Evolutionary conservation across 2,888 invertebrate species (phyloP), one percentile per base, ranked within the genome.

Genomic region (Apamea anceps): DNA sequence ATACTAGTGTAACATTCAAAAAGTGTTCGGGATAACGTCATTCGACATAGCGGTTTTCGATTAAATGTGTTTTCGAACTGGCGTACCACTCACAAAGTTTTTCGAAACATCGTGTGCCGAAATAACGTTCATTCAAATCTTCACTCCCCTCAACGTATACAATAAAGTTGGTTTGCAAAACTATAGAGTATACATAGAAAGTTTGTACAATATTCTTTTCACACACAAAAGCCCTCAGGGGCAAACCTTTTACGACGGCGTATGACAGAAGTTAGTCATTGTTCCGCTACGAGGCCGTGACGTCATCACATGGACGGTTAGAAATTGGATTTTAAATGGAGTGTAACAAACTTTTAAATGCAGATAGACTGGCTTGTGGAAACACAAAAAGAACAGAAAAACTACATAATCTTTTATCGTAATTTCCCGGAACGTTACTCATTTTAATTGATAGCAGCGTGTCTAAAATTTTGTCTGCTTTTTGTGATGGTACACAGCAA

Each of bases 231-330:
- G 74, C 72, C 70, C 66, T 54, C 54, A 66, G 74, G 81, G 75
- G 66, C n/a, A 72, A 86, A 88, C 79, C 81, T 86, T 87, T 86
- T 80, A 87, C 73, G 66, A 63, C 71, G 73, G 32, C 57, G 70
- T 67, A 71, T 72, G 76, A 78, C 63, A 72, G 78, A 86, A 81
- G 81, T 86, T 86, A 67, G 57, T 88, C 73, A 72, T 84, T 87
- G 81, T 88, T 79, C 63, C 32, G 67, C 32, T 67, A 37, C 37
- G 71, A 60, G 45, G 45, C 32, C 12, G 63, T 79, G 77, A 81
- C 67, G 76, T 84, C 79, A 75, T 72, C 32, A 76, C 68, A 67
- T 75, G 60, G 62, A 13, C 51, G 70, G 42, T 57, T 65, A 51
- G 54, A 79, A 79, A 84, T 86, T 71, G 67, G 74, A 78, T 81